These are phyloP conservation scores for Sesia apiformis DNA, from an alignment of 2,888 invertebrate species.

Conservation along the genomic window DNA sequence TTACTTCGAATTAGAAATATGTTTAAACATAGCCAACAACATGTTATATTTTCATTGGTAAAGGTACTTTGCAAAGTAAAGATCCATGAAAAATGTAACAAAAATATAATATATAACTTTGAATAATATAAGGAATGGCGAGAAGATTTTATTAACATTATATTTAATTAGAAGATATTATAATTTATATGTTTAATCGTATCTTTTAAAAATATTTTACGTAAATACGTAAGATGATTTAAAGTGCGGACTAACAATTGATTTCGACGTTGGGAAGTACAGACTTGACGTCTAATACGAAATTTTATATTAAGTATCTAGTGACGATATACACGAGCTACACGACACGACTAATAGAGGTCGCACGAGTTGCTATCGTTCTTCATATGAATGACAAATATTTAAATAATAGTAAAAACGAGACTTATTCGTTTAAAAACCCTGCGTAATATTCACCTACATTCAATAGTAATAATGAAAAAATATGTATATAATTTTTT, in stretches of 20 bases:
- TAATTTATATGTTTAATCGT: constrained; percentile 2
- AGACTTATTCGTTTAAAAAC: too few relatives aligned
- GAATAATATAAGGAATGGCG: constrained; percentile 41
- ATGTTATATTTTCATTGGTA: neutral
- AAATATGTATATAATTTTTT: too few relatives aligned
- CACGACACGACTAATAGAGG: too few relatives aligned
- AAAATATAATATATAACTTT: constrained; percentile 3
- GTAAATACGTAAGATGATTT: neutral
- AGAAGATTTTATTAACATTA: constrained; percentile 23
- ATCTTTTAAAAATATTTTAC: neutral
- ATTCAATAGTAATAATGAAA: too few relatives aligned
- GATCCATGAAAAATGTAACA: neutral
- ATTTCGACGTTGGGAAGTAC: neutral
- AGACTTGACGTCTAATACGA: constrained; percentile 7
- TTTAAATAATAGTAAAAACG: too few relatives aligned
- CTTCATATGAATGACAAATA: too few relatives aligned
- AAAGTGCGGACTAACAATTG: neutral
- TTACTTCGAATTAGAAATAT: neutral
- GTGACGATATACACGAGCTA: too few relatives aligned
- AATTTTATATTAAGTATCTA: too few relatives aligned
- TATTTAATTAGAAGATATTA: constrained; percentile 5
- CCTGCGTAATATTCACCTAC: too few relatives aligned
- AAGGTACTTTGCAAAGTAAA: neutral
- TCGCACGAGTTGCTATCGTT: too few relatives aligned
- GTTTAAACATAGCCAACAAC: neutral